Evolutionary conservation across 2,113 vertebrate genomes (phyloP).

Genomic region (Dryoscopus gambensis): DNA sequence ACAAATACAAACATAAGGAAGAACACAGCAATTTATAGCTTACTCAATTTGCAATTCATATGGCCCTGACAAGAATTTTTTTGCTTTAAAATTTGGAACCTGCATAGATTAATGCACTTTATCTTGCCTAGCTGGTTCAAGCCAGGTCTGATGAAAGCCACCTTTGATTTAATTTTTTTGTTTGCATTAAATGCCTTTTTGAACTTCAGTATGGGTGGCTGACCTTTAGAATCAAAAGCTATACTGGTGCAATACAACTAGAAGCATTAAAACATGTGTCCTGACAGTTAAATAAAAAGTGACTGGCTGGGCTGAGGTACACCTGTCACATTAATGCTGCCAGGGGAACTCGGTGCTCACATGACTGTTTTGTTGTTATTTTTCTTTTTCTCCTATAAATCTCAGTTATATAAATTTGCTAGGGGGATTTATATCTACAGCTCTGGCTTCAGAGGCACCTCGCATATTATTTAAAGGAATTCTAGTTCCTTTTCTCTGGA

Average conservation of each 20-base stretch:
- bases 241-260: slow-evolving; percentile 4
- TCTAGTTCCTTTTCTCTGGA: background rate
- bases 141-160: background rate
- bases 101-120: background rate
- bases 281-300: background rate
- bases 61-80: background rate
- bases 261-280: background rate
- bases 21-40: background rate
- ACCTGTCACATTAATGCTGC: background rate
- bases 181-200: slow-evolving; percentile 1
- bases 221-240: slow-evolving; percentile 51
- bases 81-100: background rate
- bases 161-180: background rate
- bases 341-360: background rate
- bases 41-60: background rate
- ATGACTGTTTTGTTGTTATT: background rate
- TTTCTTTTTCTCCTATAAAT: background rate
- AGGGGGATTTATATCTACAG: background rate
- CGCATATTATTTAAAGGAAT: background rate
- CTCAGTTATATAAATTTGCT: background rate
- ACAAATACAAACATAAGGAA: background rate
- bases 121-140: background rate
- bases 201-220: slow-evolving; percentile 2
- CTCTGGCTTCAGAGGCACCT: background rate
- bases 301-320: background rate